A percentile compares a stretch with the other conserved stretches of the same genome.
Evolutionary conservation across 2,797 vertebrate genomes (phyloP).

Genomic region (Heteromormyrus szaboi): DNA sequence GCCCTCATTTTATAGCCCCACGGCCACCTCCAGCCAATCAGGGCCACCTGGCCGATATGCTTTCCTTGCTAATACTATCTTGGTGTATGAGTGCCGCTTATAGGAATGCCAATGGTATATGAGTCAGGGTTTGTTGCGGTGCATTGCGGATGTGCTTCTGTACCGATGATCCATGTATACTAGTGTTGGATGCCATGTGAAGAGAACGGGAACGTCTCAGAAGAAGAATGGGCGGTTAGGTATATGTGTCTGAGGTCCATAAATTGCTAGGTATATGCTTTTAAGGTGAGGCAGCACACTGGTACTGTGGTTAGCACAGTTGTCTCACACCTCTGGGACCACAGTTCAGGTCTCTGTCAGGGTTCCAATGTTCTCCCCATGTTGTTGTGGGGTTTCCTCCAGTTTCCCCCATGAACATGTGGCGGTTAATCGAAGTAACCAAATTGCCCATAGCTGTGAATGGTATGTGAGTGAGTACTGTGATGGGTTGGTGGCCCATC

Average conservation of each 20-base stretch:
- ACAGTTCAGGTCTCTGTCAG: neutral
- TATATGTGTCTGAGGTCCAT: neutral
- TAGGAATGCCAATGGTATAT: neutral
- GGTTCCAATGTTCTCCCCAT: neutral
- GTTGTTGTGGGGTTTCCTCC: neutral
- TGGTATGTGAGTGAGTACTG: neutral
- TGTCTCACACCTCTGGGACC: neutral
- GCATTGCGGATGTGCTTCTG: neutral
- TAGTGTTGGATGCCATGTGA: neutral
- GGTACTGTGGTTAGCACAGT: neutral
- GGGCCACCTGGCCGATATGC: neutral
- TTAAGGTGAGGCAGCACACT: neutral
- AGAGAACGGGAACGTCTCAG: neutral
- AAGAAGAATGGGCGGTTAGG: neutral
- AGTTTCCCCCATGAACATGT: neutral
- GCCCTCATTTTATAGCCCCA: neutral
- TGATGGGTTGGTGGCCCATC: neutral
- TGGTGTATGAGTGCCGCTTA: neutral
- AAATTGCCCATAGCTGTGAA: neutral
- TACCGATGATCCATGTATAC: neutral
- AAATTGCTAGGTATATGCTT: neutral
- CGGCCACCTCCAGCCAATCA: neutral
- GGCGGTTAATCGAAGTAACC: neutral
- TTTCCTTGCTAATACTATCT: neutral
- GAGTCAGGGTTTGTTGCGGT: neutral